A percentile compares a stretch with the other conserved stretches of the same genome.
Evolutionary conservation across 2,113 vertebrate genomes (phyloP).

Genomic region (Psammodynastes pulverulentus): DNA sequence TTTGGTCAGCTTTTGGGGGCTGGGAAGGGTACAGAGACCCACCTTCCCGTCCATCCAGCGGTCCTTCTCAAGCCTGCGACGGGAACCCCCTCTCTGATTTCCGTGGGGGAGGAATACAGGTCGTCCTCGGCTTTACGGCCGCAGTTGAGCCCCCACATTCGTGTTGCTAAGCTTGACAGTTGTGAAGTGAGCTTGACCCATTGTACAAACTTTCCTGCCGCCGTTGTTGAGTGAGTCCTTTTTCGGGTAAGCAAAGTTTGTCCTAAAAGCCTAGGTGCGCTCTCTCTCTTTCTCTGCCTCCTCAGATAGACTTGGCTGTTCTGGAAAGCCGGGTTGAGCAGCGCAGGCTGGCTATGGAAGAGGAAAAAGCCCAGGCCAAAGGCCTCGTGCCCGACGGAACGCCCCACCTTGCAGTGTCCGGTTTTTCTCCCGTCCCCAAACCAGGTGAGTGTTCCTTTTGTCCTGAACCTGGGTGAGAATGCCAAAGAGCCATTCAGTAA

Average conservation of each 20-base stretch:
- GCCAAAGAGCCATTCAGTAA: too few relatives aligned
- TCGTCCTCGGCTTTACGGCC: too few relatives aligned
- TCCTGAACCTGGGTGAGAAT: too few relatives aligned
- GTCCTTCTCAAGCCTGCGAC: not conserved
- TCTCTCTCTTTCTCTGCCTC: not conserved
- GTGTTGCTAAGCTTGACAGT: too few relatives aligned
- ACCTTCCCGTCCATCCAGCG: not conserved
- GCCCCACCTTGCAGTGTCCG: conserved; percentile 53
- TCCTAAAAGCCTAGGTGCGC: not conserved
- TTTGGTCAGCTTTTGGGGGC: not conserved
- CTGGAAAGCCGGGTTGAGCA: conserved; percentile 76
- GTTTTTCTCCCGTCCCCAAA: conserved; percentile 78
- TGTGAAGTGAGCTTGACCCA: too few relatives aligned
- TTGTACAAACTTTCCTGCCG: too few relatives aligned
- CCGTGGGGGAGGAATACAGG: too few relatives aligned
- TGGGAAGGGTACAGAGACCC: not conserved
- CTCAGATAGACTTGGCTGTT: conserved; percentile 71
- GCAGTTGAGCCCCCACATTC: too few relatives aligned
- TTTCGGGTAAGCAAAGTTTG: too few relatives aligned
- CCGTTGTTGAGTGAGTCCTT: not conserved
- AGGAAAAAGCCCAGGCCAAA: conserved; percentile 76
- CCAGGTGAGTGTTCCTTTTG: conserved; percentile 56
- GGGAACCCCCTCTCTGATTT: not conserved
- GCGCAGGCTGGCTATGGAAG: conserved; percentile 71
- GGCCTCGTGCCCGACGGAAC: conserved; percentile 62